Percentiles rank a stretch among this genome's conserved stretches.
These are phyloP conservation scores for Eilema depressum DNA, from an alignment of 2,888 invertebrate genomes.

Conservation along the genomic window DNA sequence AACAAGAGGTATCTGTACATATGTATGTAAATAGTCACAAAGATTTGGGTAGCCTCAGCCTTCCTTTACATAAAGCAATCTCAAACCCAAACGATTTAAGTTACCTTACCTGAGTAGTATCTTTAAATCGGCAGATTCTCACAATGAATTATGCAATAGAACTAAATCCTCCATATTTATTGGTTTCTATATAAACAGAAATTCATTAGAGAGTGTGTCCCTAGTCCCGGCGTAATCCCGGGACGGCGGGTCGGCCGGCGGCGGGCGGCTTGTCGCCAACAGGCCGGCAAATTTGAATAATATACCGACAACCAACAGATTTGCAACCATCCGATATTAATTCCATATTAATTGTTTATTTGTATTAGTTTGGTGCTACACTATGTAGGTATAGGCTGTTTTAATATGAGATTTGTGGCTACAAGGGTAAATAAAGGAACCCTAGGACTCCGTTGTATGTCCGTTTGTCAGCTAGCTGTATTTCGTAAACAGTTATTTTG, in stretches of 20 bases:
- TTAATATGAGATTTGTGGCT: neutral
- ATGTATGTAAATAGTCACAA: neutral
- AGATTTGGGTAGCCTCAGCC: neutral
- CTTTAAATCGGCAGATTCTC: conserved; percentile 12
- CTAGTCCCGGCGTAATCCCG: conserved; percentile 39
- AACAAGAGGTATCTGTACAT: no score
- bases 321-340: conserved; percentile 34
- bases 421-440: neutral
- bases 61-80: neutral
- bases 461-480: no score
- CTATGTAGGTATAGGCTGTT: neutral
- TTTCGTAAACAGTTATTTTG: no score
- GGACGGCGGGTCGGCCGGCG: conserved; percentile 6
- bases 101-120: neutral
- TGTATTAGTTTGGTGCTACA: neutral
- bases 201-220: conserved; percentile 47
- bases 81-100: neutral
- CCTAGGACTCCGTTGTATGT: no score
- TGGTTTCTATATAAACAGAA: conserved; percentile 39
- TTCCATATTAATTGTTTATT: conserved; percentile 38
- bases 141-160: conserved; percentile 40
- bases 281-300: conserved; percentile 45
- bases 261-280: conserved; percentile 27
- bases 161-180: conserved; percentile 33
- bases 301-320: conserved; percentile 37